Base-by-base conservation (phyloP, 1,140 invertebrate genomes). In the Achatina immaculata region DNA sequence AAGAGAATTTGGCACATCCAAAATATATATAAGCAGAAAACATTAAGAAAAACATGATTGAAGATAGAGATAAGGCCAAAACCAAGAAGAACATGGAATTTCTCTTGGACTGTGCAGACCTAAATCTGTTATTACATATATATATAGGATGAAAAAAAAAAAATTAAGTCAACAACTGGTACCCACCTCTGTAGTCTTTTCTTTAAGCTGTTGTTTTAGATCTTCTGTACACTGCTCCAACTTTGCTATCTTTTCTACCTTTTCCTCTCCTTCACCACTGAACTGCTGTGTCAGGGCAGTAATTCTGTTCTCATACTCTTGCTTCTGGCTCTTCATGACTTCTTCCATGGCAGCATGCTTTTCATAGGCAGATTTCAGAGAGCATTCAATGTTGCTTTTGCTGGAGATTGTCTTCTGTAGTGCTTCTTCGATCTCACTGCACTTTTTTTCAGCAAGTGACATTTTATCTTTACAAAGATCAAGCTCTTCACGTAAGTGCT, bases 221-320 rank as follows among this genome's bases (percentile, higher is more conserved):
- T 45, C 71, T 38, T 73, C 71, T 24, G 48, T 6, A 21, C 28
- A 31, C 9, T 48, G 48, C 42, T 73, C 42, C n/a, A 78, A 40
- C 43, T 42, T 79, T 51, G 36, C 19, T 28, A 31, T 42, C 28
- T 28, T n/a, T 62, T 83, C 81, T 11, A 80, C 31, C 68, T 51
- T 65, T 40, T 66, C 45, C 4, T 66, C 77, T 45, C 82, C 71
- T 51, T 68, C 78, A 21, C 80, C 43, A 16, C 68, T 58, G 31
- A 81, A 43, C 2, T 81, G 28, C 45, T 74, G 78, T 40, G 75
- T 66, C 34, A 83, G 77, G 3, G 48, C 31, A 4, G 48, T 77
- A 36, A 76, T 62, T 68, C 71, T 55, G 28, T 68, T 78, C 3
- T 58, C 69, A n/a, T 81, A 58, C 42, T 81, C 78, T 14, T 82